Base-by-base conservation (phyloP, 2,888 invertebrate genomes). In the Cerastoderma edule region DNA sequence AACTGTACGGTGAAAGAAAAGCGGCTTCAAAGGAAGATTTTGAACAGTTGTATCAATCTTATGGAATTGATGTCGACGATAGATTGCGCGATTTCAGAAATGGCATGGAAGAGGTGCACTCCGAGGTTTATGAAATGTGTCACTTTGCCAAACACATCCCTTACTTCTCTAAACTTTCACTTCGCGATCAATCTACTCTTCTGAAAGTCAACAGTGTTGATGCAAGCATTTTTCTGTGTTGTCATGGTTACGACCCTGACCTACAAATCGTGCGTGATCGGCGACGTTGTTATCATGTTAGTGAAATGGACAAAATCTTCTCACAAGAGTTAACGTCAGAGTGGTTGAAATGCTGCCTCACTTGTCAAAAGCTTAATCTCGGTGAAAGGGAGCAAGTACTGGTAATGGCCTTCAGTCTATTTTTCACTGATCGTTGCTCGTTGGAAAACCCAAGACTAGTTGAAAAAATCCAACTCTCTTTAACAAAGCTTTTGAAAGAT, bases 61-160 rank as follows among this genome's bases (percentile, higher is more conserved):
- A 56, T 70, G 78, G 78, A 8, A 78, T 81, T 33, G 81, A 81
- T 56, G 33, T 78, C 30, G 81, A 81, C 60, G 72, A 75, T n/a
- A 60, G 81, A 13, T 56, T 60, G 39, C 46, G 67, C 16, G 69
- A 57, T 32, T 13, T 82, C 6, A 73, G 75, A 63, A 22, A 44
- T 10, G 64, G 32, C 27, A 44, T 44, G 27, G 39, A 53, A 30
- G 73, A 68, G 8, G 27, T 82, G 8, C 74, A 74, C 48, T 46
- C 35, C 2, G 35, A 72, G 5, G 66, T 76, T 2, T 69, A 71
- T 50, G 57, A 67, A 32, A 79, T 76, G 27, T 78, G 78, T 63
- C 71, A 75, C 28, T 78, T 82, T 33, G 78, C 78, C 6, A 76
- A 76, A 46, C 71, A 69, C 3, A 72, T 82, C 44, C 82, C 82